Evolutionary conservation across 2,797 vertebrate genomes (phyloP), one percentile per base, ranked within the genome.

Genomic region (Lophura swinhoii): DNA sequence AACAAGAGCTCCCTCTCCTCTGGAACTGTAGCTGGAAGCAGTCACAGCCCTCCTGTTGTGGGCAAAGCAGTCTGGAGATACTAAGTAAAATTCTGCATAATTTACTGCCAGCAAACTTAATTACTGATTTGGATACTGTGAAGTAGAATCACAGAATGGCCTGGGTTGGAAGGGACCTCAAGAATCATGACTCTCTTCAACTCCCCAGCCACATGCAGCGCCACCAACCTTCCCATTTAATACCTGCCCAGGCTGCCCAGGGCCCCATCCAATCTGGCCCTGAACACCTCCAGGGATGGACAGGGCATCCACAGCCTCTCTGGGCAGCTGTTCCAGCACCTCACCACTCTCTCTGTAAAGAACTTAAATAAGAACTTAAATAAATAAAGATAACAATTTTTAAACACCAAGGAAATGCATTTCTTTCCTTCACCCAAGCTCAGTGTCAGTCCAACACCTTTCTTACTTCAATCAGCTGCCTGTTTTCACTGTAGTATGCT

Each of bases 401-500:
- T 14, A 68, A 88, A 43, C 4, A 51, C 16, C 16, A 16, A 2
- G 31, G 39, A 58, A 75, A 15, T 2, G 8, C 6, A 8, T 5
- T 44, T 33, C 49, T 59, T 87, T 51, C 41, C 18, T 56, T 29
- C 43, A 64, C 23, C n/a, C 16, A 87, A 26, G 22, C 41, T 82
- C 33, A n/a, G 0, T 5, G 12, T 29, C 66, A 71, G 39, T 8
- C 73, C 14, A 31, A 18, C 59, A 48, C 23, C 14, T 67, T 33
- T 60, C 35, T 51, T 35, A 3, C n/a, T 2, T 13, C 63, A 55
- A 46, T 16, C 78, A 53, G 15, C 39, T 39, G 22, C 0, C 0
- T 18, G 16, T 69, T 53, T 78, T 12, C 0, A 3, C 31, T 46
- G 35, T 0, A 0, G 71, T 37, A 28, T 4, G 1, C 7, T 41